A percentile compares a stretch with the other conserved stretches of the same genome.
These are phyloP conservation scores for Cyanistes caeruleus DNA, from an alignment of 2,113 vertebrate species.

Conservation along the genomic window DNA sequence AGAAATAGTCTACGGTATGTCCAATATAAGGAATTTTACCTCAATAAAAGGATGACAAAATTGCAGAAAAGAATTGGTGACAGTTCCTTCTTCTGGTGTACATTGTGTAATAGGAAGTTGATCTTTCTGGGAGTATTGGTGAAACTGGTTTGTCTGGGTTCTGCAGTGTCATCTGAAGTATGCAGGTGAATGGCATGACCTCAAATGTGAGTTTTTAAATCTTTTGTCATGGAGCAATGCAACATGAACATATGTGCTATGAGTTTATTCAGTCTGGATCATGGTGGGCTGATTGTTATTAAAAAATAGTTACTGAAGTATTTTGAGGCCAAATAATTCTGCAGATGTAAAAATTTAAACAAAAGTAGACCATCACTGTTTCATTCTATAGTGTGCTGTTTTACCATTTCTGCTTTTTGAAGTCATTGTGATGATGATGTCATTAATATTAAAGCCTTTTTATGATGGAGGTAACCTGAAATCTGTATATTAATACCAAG, in stretches of 20 bases:
- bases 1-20: neutral
- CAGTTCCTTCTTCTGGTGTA: neutral
- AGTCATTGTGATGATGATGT: neutral
- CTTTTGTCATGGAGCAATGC: neutral
- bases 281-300: neutral
- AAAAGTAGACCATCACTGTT: neutral
- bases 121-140: neutral
- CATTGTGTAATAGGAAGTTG: slow-evolving; percentile 38
- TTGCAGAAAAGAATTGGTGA: neutral
- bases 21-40: neutral
- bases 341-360: neutral
- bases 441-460: neutral
- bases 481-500: neutral
- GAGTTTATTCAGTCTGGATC: neutral
- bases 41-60: neutral
- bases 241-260: neutral
- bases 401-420: neutral
- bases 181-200: neutral
- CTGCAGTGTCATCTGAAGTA: neutral
- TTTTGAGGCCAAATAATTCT: neutral
- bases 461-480: neutral
- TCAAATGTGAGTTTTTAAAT: neutral
- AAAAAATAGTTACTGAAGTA: neutral
- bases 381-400: neutral
- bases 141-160: slow-evolving; percentile 38